Percentiles rank a stretch among this genome's conserved stretches.
Evolutionary conservation across 2,797 vertebrate genomes (phyloP).

Genomic region (Falco peregrinus): DNA sequence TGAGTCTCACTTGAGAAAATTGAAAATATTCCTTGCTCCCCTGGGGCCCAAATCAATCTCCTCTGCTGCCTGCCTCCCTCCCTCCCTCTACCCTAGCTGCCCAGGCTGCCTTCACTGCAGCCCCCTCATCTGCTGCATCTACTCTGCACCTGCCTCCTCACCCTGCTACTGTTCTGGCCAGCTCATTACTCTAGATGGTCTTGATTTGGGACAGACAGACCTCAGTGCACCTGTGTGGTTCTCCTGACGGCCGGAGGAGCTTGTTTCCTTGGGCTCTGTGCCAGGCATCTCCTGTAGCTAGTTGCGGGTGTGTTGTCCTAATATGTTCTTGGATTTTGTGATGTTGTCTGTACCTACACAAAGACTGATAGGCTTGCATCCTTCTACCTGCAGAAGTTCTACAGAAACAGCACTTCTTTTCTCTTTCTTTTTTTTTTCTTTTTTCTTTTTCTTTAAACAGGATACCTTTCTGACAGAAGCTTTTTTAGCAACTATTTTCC

Average conservation of each 20-base stretch:
- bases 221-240: rapidly evolving
- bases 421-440: background rate
- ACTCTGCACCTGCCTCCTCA: background rate
- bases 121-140: background rate
- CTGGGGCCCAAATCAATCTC: background rate
- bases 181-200: background rate
- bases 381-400: background rate
- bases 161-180: background rate
- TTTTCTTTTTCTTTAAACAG: background rate
- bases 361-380: background rate
- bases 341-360: background rate
- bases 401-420: background rate
- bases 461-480: background rate
- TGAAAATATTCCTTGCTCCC: background rate
- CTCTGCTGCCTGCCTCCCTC: background rate
- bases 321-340: background rate
- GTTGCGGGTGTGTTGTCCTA: background rate
- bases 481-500: background rate
- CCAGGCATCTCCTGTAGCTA: background rate
- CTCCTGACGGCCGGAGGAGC: background rate
- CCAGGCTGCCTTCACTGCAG: background rate
- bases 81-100: background rate
- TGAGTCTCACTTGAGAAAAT: background rate
- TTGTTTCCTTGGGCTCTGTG: background rate
- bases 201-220: background rate